Conservation (phyloP, 2,113 vertebrate species). For the Megaceryle maxima region DNA sequence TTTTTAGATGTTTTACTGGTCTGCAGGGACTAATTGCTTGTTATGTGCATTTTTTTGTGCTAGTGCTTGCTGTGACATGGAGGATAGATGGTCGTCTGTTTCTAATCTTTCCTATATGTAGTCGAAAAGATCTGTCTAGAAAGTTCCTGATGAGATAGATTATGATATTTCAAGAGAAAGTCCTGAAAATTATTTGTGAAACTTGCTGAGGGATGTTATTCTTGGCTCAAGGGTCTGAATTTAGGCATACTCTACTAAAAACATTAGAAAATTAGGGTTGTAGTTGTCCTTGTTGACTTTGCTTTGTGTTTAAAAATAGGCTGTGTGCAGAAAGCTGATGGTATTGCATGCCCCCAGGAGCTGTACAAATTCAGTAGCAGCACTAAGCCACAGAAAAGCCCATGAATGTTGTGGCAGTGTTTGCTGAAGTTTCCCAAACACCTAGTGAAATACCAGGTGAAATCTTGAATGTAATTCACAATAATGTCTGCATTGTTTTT, state of each 20-base stretch:
- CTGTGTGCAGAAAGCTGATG: not conserved
- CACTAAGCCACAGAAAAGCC: not conserved
- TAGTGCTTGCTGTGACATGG: not conserved
- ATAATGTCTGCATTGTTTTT: not conserved
- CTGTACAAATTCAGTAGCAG: not conserved
- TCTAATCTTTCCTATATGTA: not conserved
- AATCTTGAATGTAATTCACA: not conserved
- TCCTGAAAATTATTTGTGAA: not conserved
- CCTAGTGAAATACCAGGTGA: not conserved
- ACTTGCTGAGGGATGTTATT: not conserved
- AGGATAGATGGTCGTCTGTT: not conserved
- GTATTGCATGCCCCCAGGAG: not conserved
- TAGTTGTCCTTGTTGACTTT: not conserved
- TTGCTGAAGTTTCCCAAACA: not conserved
- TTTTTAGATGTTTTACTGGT: not conserved
- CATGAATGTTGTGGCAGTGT: not conserved
- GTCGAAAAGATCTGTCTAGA: not conserved
- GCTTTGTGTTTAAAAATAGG: conserved; percentile 36
- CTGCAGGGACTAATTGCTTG: not conserved
- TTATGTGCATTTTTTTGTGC: not conserved
- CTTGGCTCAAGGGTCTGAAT: not conserved
- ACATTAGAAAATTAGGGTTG: not conserved
- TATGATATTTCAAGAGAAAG: not conserved
- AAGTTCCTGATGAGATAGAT: not conserved
- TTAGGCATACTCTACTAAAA: not conserved